Evolutionary conservation across 2,113 vertebrate species (phyloP).

Genomic region (Nothobranchius kuhntae): DNA sequence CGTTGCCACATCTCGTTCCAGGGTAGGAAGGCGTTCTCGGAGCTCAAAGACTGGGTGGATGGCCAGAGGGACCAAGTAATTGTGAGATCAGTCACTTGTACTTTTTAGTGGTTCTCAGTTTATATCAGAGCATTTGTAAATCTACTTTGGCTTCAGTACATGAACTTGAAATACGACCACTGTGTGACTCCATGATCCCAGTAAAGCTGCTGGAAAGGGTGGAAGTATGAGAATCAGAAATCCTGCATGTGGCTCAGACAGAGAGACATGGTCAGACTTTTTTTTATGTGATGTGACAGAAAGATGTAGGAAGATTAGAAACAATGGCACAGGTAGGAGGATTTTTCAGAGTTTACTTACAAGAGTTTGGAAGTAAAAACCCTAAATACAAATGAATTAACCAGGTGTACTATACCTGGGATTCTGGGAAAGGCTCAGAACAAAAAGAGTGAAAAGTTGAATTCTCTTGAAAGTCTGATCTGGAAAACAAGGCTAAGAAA

Average conservation of each 20-base stretch:
- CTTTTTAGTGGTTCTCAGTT: slow-evolving; percentile 71
- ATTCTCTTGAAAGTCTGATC: too few species aligned
- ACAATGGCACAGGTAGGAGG: too few species aligned
- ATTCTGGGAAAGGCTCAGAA: too few species aligned
- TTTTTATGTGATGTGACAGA: background rate
- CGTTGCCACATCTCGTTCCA: slow-evolving; percentile 71
- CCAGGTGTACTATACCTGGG: too few species aligned
- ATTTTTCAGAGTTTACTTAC: too few species aligned
- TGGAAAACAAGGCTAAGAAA: background rate
- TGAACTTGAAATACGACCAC: slow-evolving; percentile 57
- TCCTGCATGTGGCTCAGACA: background rate
- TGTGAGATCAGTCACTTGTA: slow-evolving; percentile 74
- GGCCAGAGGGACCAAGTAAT: slow-evolving; percentile 71
- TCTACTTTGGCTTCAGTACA: slow-evolving; percentile 64
- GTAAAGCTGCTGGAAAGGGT: slow-evolving; percentile 48
- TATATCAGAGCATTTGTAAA: slow-evolving; percentile 74
- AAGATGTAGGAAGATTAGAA: background rate
- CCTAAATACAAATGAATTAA: too few species aligned
- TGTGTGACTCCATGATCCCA: slow-evolving; percentile 43
- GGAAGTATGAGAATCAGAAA: slow-evolving; percentile 23
- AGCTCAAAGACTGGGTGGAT: slow-evolving; percentile 75
- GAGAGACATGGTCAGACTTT: background rate
- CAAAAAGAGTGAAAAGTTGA: too few species aligned
- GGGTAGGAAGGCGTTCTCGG: slow-evolving; percentile 62
- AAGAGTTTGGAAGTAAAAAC: too few species aligned